These are phyloP conservation scores for Lasioglossum figueresi DNA, from an alignment of 2,888 invertebrate genomes.

Conservation along the genomic window DNA sequence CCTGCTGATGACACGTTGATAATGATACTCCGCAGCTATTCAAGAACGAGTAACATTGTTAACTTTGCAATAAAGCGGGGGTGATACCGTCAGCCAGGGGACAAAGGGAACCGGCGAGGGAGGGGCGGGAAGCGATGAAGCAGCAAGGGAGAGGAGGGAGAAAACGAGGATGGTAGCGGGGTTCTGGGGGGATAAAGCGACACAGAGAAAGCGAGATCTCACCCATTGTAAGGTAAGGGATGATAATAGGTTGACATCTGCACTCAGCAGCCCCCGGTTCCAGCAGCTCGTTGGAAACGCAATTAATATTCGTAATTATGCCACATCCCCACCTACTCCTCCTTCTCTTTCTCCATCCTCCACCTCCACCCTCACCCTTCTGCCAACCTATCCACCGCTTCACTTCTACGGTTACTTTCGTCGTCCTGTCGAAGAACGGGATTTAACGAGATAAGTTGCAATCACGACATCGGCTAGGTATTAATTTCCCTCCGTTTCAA, in stretches of 20 bases:
- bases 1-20: conserved; percentile 82
- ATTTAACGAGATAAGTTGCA: conserved; percentile 78
- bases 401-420: conserved; percentile 61
- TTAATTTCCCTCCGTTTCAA: conserved; percentile 45
- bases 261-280: conserved; percentile 80
- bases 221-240: conserved; percentile 77
- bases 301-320: conserved; percentile 83
- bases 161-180: conserved; percentile 36
- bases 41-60: conserved; percentile 83
- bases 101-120: conserved; percentile 25
- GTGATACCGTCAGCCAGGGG: conserved; percentile 49
- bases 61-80: conserved; percentile 81
- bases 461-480: conserved; percentile 62
- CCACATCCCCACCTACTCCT: conserved; percentile 70
- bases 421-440: conserved; percentile 63
- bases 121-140: conserved; percentile 47
- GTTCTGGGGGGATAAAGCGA: conserved; percentile 65
- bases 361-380: conserved; percentile 19
- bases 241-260: conserved; percentile 84
- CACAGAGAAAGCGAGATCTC: conserved; percentile 75
- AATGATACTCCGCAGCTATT: conserved; percentile 81
- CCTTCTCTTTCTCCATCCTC: conserved; percentile 22
- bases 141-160: conserved; percentile 43
- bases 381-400: conserved; percentile 36
- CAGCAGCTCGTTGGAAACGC: conserved; percentile 79